Evolutionary conservation across 2,888 invertebrate species (phyloP), one percentile per base, ranked within the genome.

Genomic region (Nyleta sp.): DNA sequence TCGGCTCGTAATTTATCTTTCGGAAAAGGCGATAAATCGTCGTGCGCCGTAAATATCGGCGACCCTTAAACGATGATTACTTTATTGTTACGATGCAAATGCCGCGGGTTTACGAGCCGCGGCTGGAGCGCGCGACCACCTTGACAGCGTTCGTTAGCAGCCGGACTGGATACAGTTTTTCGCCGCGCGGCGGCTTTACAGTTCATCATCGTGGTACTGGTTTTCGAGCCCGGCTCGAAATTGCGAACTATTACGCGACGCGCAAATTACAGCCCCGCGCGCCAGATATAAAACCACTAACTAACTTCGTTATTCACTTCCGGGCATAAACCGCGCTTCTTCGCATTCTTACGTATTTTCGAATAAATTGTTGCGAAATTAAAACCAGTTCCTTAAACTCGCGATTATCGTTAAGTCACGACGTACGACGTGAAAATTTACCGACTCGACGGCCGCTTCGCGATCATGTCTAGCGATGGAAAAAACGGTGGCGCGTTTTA

Each of bases 1-100:
- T n/a, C n/a, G n/a, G 38, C 35, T 48, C 17, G 31, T 52, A 31
- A 52, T 50, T 62, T 11, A 50, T 50, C 38, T 35, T 22, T 20
- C 38, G 17, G 11, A 24, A 50, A 35, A 7, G 33, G 8, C 31
- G n/a, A 52, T 40, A 64, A 52, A 64, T 52, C 28, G 1, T 8
- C 17, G 10, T 4, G 10, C 10, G 38, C 62, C 46, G 28, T 64
- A 64, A 64, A 50, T 64, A 64, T 64, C 38, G 18, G 50, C 11
- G 35, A 11, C 18, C 40, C 40, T 52, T 64, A 42, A 65, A 28
- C 53, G 22, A 67, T 46, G 70, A 82, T 82, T 78, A 59, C 79
- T 78, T 80, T 64, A 78, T 80, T 76, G 71, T 80, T 76, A 75
- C 72, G 68, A 70, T 75, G 74, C 65, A 73, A 75, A 80, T 81